These are phyloP conservation scores for Myopa testacea DNA, from an alignment of 2,888 invertebrate species.

Conservation along the genomic window DNA sequence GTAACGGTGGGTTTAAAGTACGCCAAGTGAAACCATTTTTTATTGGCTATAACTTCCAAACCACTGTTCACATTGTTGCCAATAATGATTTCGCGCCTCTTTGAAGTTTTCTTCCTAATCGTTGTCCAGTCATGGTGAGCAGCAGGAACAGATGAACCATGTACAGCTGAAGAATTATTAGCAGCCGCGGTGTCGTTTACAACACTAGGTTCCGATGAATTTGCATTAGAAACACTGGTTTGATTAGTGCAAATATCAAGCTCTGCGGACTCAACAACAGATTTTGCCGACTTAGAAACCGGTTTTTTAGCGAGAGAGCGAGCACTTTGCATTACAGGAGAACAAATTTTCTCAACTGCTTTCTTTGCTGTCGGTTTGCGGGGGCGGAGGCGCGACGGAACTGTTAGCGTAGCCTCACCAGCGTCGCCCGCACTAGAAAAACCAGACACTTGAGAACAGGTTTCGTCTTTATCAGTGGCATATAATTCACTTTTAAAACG, in stretches of 20 bases:
- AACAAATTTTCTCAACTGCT: neutral
- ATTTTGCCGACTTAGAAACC: too few relatives aligned
- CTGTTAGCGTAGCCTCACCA: neutral
- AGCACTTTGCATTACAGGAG: neutral
- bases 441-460: too few relatives aligned
- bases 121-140: neutral
- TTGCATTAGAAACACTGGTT: neutral
- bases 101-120: neutral
- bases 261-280: neutral
- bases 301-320: too few relatives aligned
- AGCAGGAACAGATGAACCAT: constrained; percentile 1
- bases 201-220: neutral
- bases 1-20: too few relatives aligned
- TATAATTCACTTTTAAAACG: too few relatives aligned
- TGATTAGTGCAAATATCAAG: too few relatives aligned
- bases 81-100: too few relatives aligned
- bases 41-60: too few relatives aligned
- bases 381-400: neutral
- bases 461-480: too few relatives aligned
- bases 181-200: neutral
- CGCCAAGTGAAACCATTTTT: too few relatives aligned
- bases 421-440: too few relatives aligned
- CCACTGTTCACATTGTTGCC: too few relatives aligned
- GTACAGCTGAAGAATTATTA: neutral
- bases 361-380: constrained; percentile 1